phyloP scores from a whole-genome alignment of 2,888 invertebrate species.

The Stenichneumon culpator region DNA sequence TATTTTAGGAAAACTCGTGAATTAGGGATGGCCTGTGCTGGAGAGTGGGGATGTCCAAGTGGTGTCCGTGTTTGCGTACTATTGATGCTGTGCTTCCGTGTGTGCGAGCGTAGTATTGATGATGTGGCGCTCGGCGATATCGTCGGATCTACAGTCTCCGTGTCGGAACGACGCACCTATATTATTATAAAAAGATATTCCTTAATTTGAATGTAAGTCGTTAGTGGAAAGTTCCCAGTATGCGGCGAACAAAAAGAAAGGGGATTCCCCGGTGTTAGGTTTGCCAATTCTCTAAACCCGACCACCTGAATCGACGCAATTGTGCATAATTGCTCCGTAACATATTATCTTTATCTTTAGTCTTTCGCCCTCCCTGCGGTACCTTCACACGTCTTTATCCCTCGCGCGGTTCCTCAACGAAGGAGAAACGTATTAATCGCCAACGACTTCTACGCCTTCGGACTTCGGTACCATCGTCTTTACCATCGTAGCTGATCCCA shows the following conservation, averaged over 20 bases:
- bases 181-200: no score
- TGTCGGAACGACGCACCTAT: no score
- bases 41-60: no score
- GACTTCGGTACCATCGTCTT: constrained; percentile 2
- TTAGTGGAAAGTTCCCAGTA: no score
- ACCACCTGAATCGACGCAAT: constrained; percentile 67
- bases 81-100: no score
- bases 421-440: constrained; percentile 59
- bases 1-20: no score
- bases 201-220: no score
- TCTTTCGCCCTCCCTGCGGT: neutral
- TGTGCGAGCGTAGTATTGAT: no score
- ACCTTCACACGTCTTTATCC: constrained; percentile 15
- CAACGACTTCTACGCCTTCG: constrained; percentile 61
- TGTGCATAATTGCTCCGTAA: constrained; percentile 74
- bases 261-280: neutral
- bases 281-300: neutral
- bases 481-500: neutral
- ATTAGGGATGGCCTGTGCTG: no score
- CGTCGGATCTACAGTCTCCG: no score
- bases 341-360: constrained; percentile 70
- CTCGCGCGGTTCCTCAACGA: constrained; percentile 14
- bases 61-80: no score
- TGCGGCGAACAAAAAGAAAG: neutral
- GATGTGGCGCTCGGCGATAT: no score